Evolutionary conservation across 2,797 vertebrate species (phyloP), one percentile per base, ranked within the genome.

Genomic region (Meda fulgida): DNA sequence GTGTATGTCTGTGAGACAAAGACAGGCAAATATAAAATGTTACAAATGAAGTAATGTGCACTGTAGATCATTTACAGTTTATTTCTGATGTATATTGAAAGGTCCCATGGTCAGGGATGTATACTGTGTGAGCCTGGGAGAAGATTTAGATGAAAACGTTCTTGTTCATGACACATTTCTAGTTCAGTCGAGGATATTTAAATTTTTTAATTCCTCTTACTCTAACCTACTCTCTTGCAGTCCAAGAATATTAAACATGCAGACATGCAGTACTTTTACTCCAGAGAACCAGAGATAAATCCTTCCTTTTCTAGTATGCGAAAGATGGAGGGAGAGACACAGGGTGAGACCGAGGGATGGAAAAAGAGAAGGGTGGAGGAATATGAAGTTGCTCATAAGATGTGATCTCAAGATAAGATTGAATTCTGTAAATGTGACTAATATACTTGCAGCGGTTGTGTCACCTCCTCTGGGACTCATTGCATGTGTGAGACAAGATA

Each of bases 161-260:
- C 11, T 72, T 72, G 51, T 84, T 84, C 77, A 51, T 85, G 67
- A 65, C 83, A 77, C 69, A 85, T 79, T 85, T 85, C 29, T 80
- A 31, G 53, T 80, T 53, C 67, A 80, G 51, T 79, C 16, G 53
- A 84, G 75, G 83, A 79, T 84, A 84, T 72, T 84, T 79, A 40
- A 72, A 79, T 63, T 18, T 80, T 85, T 85, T 71, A 85, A 85
- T 79, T 80, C 67, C 53, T 72, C n/a, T 81, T 82, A 82, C 19
- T 71, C 70, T 21, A 71, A 81, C 40, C 66, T 60, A 31, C 80
- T 65, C 75, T 70, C 67, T 51, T 21, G 67, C 83, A 72, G 53
- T 85, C 40, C 53, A 72, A 78, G 83, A 73, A 79, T 85, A 80
- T 85, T 80, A 85, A 80, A 80, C 67, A 79, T 85, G 76, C 53